Base-by-base conservation (phyloP, 2,888 invertebrate genomes). In the Pimpla rufipes region DNA sequence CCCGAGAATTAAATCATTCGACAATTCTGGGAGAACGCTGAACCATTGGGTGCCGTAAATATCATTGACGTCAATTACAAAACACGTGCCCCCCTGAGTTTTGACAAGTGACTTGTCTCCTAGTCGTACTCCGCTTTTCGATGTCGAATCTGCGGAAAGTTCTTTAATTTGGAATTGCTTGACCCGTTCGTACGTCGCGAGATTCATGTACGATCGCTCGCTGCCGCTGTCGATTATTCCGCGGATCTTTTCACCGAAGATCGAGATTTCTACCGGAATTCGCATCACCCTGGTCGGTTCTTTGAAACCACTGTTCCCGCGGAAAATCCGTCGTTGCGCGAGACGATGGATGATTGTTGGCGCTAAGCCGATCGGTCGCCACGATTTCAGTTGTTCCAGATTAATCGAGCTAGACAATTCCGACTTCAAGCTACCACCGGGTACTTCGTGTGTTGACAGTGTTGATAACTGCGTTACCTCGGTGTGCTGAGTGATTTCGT, bases 221-320 rank as follows among this genome's bases (percentile, higher is more conserved):
- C 55, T 23, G 2, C 13, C 55, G 23, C 55, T 23, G 21, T 55
- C 55, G 2, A 55, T 23, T 23, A 55, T 23, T 55, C 55, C 55
- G 10, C 55, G 55, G 11, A 55, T 55, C 13, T 29, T 23, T 55
- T 55, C 11, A 23, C 55, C 55, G 55, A 55, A 55, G 23, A 55
- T 23, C 0, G 55, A 11, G 11, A 55, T 23, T 55, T 55, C 55
- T 2, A 55, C 23, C 10, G 23, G 21, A 5, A 55, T 23, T 55
- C 55, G 0, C 13, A 29, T 55, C 1, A 95, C 95, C 95, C 95
- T 95, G 95, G 95, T 95, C 94, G 94, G 50, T 1, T 50, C 18
- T 16, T 5, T 50, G 18, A 50, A 8, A 18, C 16, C 50, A 50
- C 7, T 18, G 16, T 18, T 50, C 8, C 16, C 50, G 18, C 18